These are phyloP conservation scores for Bostrychus sinensis DNA, from an alignment of 2,113 vertebrate genomes.

Conservation along the genomic window DNA sequence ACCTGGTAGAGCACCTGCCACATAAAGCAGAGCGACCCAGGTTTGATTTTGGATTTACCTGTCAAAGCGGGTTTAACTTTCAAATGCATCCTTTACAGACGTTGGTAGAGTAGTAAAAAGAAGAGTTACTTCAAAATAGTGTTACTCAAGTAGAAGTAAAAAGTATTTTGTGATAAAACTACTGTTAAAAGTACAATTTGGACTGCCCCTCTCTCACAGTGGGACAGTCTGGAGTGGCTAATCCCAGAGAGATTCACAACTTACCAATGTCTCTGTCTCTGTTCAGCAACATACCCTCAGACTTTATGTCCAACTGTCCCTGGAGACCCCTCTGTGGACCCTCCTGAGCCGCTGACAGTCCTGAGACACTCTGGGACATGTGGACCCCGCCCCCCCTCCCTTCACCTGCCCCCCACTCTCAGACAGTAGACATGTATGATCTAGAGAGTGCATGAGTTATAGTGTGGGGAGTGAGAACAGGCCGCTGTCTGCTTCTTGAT, in stretches of 20 bases:
- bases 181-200: too few species aligned
- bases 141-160: too few species aligned
- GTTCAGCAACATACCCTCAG: not conserved
- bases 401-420: too few species aligned
- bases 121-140: too few species aligned
- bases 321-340: not conserved
- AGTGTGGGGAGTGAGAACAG: not conserved
- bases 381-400: not conserved
- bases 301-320: constrained; percentile 1
- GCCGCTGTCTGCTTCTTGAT: not conserved
- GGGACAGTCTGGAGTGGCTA: not conserved
- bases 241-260: constrained; percentile 3
- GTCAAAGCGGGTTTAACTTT: too few species aligned
- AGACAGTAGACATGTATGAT: not conserved
- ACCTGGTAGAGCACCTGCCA: too few species aligned
- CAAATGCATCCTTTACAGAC: too few species aligned
- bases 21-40: too few species aligned
- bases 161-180: too few species aligned
- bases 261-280: too few species aligned
- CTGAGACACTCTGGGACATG: not conserved
- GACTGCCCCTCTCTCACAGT: not conserved
- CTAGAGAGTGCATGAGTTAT: not conserved
- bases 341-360: not conserved
- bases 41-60: too few species aligned
- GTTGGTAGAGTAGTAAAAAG: too few species aligned